Conservation (phyloP, 2,797 vertebrate genomes). For the Sphaeramia orbicularis region DNA sequence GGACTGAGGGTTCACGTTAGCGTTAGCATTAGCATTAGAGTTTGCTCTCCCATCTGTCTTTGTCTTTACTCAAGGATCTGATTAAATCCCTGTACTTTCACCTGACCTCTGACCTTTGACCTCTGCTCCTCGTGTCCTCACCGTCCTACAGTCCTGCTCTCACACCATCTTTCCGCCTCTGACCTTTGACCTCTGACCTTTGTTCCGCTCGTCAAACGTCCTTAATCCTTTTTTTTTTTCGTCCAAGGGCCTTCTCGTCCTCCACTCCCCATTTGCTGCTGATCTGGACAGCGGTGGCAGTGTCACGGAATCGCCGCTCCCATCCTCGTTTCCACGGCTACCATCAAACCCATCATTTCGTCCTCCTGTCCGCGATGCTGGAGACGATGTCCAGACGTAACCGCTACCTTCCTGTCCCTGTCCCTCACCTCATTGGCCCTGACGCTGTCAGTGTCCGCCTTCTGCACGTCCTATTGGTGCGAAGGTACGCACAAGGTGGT, state of each 20-base stretch:
- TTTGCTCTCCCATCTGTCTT: too few species aligned
- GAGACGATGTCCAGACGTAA: conserved; percentile 80
- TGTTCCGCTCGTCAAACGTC: conserved; percentile 42
- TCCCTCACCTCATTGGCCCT: conserved; percentile 83
- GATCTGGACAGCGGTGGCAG: background rate
- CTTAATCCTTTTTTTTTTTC: conserved; percentile 47
- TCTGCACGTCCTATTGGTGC: conserved; percentile 87
- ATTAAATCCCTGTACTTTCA: conserved; percentile 67
- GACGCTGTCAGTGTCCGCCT: conserved; percentile 81
- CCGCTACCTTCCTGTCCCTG: conserved; percentile 82
- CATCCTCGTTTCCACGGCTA: too few species aligned
- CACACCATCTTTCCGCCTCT: conserved; percentile 7
- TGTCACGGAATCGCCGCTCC: conserved; percentile 3
- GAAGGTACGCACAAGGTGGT: conserved; percentile 87
- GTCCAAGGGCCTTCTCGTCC: background rate
- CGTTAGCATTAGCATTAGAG: too few species aligned
- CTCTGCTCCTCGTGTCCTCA: conserved; percentile 16
- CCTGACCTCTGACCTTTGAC: conserved; percentile 51
- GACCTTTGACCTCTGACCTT: conserved; percentile 37
- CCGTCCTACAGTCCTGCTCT: conserved; percentile 16
- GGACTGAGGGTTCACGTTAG: too few species aligned
- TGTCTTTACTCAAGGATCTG: conserved; percentile 15
- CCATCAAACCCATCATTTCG: too few species aligned
- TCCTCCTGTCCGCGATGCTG: too few species aligned
- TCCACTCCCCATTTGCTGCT: background rate